These are phyloP conservation scores for Anas flavirostris DNA, from an alignment of 2,797 vertebrate genomes.

Conservation along the genomic window DNA sequence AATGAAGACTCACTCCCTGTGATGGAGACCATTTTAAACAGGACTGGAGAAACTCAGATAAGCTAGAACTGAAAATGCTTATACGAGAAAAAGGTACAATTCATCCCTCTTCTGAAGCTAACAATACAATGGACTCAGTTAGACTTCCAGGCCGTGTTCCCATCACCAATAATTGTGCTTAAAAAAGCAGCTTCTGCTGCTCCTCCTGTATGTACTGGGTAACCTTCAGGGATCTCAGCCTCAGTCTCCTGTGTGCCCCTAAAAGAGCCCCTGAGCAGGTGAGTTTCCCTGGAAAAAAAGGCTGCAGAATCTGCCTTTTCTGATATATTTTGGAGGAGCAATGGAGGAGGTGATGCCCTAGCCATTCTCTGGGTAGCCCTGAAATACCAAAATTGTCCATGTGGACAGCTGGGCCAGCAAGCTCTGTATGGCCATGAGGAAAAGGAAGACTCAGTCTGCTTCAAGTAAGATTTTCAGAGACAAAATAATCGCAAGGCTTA, in stretches of 20 bases:
- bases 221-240: background rate
- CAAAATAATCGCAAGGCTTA: background rate
- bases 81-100: background rate
- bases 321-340: background rate
- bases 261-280: background rate
- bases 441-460: background rate
- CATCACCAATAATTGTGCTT: accelerated
- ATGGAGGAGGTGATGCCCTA: background rate
- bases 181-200: background rate
- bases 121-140: background rate
- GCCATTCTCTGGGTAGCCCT: background rate
- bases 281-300: background rate
- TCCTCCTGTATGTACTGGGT: background rate
- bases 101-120: background rate
- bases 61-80: background rate
- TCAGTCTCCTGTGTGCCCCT: background rate
- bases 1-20: background rate
- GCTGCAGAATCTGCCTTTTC: background rate
- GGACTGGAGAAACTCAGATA: background rate
- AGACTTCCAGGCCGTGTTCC: background rate
- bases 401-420: background rate
- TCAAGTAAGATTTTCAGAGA: background rate
- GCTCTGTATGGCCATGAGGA: background rate
- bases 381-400: background rate
- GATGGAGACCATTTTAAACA: background rate